Evolutionary conservation across 2,797 vertebrate species (phyloP).

Genomic region (Dromococcyx pavoninus): DNA sequence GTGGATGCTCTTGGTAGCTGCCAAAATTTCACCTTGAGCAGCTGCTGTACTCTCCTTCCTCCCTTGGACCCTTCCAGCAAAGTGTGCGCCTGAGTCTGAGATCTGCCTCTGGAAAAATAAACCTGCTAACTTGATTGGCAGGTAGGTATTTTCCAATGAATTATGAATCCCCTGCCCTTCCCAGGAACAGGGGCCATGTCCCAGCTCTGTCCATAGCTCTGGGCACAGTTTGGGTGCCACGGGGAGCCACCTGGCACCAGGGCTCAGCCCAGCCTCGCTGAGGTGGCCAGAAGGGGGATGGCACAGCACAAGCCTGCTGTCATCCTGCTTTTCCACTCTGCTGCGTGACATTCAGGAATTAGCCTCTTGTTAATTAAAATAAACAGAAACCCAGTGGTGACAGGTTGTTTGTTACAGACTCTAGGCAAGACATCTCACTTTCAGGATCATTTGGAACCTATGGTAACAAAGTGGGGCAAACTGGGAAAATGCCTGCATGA

Average conservation of each 20-base stretch:
- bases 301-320: background rate
- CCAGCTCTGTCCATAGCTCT: background rate
- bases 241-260: background rate
- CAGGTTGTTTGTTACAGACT: background rate
- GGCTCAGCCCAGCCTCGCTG: fast-evolving
- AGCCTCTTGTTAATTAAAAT: conserved; percentile 12
- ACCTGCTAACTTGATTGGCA: background rate
- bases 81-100: background rate
- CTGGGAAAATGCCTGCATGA: fast-evolving
- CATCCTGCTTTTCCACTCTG: fast-evolving
- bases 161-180: background rate
- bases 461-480: background rate
- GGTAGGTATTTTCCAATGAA: background rate
- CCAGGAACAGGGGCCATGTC: fast-evolving
- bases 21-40: background rate
- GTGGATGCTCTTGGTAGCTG: background rate
- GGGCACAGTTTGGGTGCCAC: background rate
- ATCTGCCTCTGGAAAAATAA: background rate
- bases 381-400: background rate
- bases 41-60: background rate
- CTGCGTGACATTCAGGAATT: background rate
- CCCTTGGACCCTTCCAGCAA: fast-evolving
- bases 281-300: background rate
- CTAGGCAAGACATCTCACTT: background rate
- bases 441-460: background rate